Evolutionary conservation across 2,113 vertebrate genomes (phyloP).

Genomic region (Orientallactaga bullata): DNA sequence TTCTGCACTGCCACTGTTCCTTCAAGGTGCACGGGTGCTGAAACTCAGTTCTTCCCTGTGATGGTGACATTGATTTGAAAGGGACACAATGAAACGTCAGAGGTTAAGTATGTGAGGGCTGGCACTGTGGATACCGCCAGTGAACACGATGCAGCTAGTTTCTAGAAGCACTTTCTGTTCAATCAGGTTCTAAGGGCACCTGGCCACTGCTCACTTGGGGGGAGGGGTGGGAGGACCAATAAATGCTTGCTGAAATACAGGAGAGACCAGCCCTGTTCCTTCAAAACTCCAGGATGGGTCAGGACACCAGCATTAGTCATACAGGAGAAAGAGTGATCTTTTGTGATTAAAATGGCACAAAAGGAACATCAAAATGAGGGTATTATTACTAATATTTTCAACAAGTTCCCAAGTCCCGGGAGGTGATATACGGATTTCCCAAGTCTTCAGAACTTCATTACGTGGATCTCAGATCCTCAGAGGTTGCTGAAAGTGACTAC

Average conservation of each 20-base stretch:
- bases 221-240: not conserved
- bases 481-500: not conserved
- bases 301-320: not conserved
- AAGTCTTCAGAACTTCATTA: not conserved
- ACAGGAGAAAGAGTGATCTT: not conserved
- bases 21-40: slow-evolving; percentile 3
- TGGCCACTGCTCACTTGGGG: not conserved
- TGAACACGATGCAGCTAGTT: not conserved
- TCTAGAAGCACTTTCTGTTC: not conserved
- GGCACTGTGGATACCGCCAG: no score
- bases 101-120: not conserved
- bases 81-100: not conserved
- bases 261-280: not conserved
- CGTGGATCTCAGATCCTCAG: not conserved
- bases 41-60: slow-evolving; percentile 3
- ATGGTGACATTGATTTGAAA: not conserved
- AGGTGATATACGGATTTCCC: not conserved
- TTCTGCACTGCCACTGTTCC: slow-evolving; percentile 12
- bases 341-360: not conserved
- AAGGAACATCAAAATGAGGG: not conserved
- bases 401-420: not conserved
- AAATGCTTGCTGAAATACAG: not conserved
- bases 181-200: not conserved
- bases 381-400: not conserved
- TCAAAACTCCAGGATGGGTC: not conserved